Conservation (phyloP, 2,888 invertebrate genomes). For the Cenopis cana region DNA sequence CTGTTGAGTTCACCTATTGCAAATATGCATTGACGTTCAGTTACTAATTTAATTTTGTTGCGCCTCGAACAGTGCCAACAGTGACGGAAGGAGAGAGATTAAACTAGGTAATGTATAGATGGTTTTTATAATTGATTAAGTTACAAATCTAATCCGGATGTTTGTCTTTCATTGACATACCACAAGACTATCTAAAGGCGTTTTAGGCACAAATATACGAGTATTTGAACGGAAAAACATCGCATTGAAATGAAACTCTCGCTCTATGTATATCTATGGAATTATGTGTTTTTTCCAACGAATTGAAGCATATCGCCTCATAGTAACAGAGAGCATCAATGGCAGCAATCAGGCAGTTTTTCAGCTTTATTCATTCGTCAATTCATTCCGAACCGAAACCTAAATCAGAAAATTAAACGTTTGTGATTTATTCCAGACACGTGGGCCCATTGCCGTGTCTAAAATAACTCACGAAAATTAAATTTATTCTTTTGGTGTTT, state of each 20-base stretch:
- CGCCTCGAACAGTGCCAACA: background rate
- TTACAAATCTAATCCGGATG: background rate
- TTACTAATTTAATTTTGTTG: background rate
- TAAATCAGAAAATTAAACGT: background rate
- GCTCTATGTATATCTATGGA: background rate
- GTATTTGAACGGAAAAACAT: too few species aligned
- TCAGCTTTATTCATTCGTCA: background rate
- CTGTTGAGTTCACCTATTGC: slow-evolving; percentile 12
- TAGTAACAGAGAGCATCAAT: slow-evolving; percentile 6
- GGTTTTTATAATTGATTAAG: background rate
- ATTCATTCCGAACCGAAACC: background rate
- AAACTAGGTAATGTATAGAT: background rate
- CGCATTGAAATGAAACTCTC: background rate
- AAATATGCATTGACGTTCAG: background rate
- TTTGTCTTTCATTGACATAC: too few species aligned
- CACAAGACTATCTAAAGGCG: too few species aligned
- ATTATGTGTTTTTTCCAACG: background rate
- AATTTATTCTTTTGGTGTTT: background rate
- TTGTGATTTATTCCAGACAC: background rate
- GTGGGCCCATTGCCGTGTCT: background rate
- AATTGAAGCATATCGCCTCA: background rate
- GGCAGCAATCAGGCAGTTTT: slow-evolving; percentile 2
- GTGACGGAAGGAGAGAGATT: too few species aligned
- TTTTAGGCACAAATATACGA: too few species aligned
- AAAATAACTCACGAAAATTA: background rate